Conservation (phyloP, 2,888 invertebrate genomes). For the Clanis bilineata region DNA sequence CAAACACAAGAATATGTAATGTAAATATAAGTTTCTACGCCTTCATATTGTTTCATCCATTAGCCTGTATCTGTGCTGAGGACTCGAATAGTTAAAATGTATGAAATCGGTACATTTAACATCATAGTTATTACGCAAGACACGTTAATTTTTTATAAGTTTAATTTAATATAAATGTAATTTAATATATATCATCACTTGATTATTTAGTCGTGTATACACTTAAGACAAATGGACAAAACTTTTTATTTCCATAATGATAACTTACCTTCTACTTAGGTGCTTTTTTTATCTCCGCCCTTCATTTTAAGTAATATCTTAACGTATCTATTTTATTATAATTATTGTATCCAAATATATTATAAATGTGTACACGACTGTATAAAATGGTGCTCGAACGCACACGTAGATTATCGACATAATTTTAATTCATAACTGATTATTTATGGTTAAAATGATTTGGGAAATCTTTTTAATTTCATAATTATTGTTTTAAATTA, state of each 20-base stretch:
- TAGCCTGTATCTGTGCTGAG: not conserved
- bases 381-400: constrained; percentile 43
- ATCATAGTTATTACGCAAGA: constrained; percentile 29
- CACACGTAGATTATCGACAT: constrained; percentile 41
- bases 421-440: constrained; percentile 30
- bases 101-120: constrained; percentile 51
- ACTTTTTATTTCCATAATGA: constrained; percentile 23
- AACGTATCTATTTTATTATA: too few species aligned
- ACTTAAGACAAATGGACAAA: constrained; percentile 27
- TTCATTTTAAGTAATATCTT: not conserved
- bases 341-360: too few species aligned
- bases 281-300: too few species aligned
- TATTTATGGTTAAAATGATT: constrained; percentile 35
- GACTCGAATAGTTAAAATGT: constrained; percentile 3
- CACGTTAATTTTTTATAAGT: constrained; percentile 28
- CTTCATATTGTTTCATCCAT: constrained; percentile 6
- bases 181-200: constrained; percentile 55
- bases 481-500: constrained; percentile 23
- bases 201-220: constrained; percentile 35
- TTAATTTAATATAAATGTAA: constrained; percentile 48
- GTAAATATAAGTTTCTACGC: constrained; percentile 32
- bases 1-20: constrained; percentile 28
- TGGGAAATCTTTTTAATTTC: constrained; percentile 27
- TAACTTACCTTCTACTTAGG: too few species aligned
- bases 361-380: constrained; percentile 1